Percentiles rank a stretch among this genome's conserved stretches.
Conservation (phyloP, 2,113 vertebrate species). For the Anser cygnoides region DNA sequence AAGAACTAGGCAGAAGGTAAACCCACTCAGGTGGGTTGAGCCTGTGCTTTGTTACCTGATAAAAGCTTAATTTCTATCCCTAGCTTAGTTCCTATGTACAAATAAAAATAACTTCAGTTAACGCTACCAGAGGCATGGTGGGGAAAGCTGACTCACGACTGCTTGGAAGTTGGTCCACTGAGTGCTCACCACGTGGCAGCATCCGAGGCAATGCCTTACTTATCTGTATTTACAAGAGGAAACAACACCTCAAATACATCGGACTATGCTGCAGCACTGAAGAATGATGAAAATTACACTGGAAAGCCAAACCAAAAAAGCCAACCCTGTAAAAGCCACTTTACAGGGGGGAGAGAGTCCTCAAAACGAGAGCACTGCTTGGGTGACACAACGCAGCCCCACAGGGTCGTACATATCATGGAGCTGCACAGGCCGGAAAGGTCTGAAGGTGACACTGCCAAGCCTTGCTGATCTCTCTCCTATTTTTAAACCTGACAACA, state of each 20-base stretch:
- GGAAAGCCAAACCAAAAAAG: background rate
- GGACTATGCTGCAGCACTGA: background rate
- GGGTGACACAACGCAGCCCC: background rate
- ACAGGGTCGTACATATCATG: background rate
- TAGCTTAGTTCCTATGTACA: background rate
- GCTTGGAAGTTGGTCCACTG: background rate
- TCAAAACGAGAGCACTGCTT: background rate
- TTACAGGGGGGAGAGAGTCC: background rate
- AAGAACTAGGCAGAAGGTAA: background rate
- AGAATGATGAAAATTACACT: background rate
- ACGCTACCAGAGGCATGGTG: background rate
- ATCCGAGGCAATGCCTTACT: background rate
- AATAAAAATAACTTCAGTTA: constrained; percentile 14
- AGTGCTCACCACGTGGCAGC: accelerated
- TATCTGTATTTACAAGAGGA: background rate
- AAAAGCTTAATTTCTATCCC: constrained; percentile 3
- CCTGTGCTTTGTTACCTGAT: background rate
- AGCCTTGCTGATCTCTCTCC: background rate
- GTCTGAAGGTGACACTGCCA: constrained; percentile 3
- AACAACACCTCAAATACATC: background rate
- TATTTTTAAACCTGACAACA: constrained; percentile 4
- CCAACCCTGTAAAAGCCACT: background rate
- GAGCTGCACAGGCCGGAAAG: background rate
- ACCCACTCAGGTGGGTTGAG: background rate
- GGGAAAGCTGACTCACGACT: background rate